phyloP scores from a whole-genome alignment of 2,797 vertebrate genomes.

The Protosalanx chinensis region DNA sequence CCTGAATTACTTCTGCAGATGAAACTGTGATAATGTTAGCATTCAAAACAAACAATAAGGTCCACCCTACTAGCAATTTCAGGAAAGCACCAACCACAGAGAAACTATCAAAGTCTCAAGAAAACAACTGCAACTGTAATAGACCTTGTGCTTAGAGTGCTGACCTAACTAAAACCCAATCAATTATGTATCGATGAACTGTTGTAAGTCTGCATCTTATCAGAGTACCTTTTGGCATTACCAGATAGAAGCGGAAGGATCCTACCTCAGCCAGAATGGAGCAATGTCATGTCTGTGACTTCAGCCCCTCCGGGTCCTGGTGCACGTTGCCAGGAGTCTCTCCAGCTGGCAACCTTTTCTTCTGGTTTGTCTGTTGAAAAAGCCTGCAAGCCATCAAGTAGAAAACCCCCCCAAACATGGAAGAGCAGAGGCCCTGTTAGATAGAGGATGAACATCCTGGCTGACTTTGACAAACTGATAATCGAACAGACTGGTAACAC shows the following conservation, averaged over 20 bases:
- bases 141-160: conserved; percentile 37
- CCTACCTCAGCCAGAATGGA: conserved; percentile 59
- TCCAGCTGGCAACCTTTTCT: conserved; percentile 57
- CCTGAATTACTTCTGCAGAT: neutral
- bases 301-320: conserved; percentile 44
- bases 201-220: conserved; percentile 64
- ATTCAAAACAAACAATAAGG: neutral
- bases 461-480: conserved; percentile 74
- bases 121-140: conserved; percentile 42
- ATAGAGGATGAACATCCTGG: conserved; percentile 59
- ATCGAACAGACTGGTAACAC: conserved; percentile 65
- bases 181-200: conserved; percentile 69
- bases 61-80: neutral
- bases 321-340: conserved; percentile 53
- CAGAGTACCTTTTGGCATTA: conserved; percentile 55
- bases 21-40: neutral
- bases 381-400: conserved; percentile 62
- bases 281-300: conserved; percentile 59
- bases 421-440: conserved; percentile 52
- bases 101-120: conserved; percentile 25
- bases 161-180: conserved; percentile 62
- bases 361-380: conserved; percentile 62
- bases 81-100: conserved; percentile 24
- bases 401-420: conserved; percentile 46
- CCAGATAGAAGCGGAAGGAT: conserved; percentile 43